Percentiles rank a stretch among this genome's conserved stretches.
Conservation (phyloP, 2,113 vertebrate genomes). For the Coreoperca whiteheadi region DNA sequence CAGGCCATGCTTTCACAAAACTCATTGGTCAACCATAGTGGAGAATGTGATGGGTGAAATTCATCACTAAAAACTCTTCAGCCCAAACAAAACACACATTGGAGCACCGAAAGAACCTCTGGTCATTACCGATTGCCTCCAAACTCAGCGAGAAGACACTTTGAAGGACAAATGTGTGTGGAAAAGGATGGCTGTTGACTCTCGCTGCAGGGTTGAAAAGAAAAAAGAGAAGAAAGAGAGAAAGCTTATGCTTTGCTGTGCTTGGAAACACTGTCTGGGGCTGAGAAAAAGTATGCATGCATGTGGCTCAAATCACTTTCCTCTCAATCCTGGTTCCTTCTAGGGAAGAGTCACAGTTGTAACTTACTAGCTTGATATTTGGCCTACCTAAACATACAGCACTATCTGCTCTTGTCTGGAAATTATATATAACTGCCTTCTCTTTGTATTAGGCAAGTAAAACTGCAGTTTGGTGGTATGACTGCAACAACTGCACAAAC, state of each 20-base stretch:
- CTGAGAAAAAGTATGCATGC: constrained; percentile 28
- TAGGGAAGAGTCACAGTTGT: constrained; percentile 12
- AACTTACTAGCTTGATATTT: neutral
- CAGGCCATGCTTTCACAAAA: constrained; percentile 62
- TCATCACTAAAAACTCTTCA: constrained; percentile 71
- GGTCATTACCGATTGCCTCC: constrained; percentile 66
- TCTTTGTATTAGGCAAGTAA: constrained; percentile 44
- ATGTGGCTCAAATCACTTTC: constrained; percentile 22
- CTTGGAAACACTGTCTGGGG: constrained; percentile 43
- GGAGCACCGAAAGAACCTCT: constrained; percentile 48
- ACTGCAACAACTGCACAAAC: constrained; percentile 40
- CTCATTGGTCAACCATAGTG: constrained; percentile 73
- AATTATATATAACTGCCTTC: constrained; percentile 55
- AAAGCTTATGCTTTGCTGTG: constrained; percentile 53
- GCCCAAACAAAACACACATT: constrained; percentile 71
- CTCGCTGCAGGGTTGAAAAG: constrained; percentile 57
- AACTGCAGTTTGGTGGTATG: constrained; percentile 41
- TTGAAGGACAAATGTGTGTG: constrained; percentile 48
- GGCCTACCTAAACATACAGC: constrained; percentile 11
- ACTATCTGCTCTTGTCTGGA: constrained; percentile 2
- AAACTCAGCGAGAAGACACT: constrained; percentile 51
- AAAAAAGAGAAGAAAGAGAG: constrained; percentile 18
- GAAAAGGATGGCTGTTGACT: constrained; percentile 63
- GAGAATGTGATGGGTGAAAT: constrained; percentile 74
- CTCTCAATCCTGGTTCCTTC: constrained; percentile 17